Conservation (phyloP, 2,888 invertebrate genomes). For the Holacanthella duospinosa region DNA sequence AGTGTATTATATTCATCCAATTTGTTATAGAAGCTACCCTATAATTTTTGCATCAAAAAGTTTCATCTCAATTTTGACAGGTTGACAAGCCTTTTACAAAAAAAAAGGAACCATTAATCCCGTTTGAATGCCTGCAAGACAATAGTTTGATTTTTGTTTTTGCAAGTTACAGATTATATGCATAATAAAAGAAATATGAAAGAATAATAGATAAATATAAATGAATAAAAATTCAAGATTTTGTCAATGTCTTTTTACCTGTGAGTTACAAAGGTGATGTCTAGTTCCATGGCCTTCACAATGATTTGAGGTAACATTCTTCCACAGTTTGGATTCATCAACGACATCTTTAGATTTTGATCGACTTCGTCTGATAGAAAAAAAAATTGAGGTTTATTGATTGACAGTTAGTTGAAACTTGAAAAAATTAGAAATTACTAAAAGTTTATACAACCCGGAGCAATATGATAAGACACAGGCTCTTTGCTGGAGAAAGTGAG, state of each 20-base stretch:
- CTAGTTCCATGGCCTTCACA: conserved; percentile 65
- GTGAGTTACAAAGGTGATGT: conserved; percentile 69
- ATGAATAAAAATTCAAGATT: no score
- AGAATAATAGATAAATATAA: no score
- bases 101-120: background rate
- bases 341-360: conserved; percentile 23
- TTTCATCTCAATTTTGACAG: background rate
- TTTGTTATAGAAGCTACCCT: background rate
- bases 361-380: conserved; percentile 9
- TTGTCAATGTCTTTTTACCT: no score
- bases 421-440: no score
- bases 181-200: no score
- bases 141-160: no score
- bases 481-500: no score
- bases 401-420: no score
- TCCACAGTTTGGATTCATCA: conserved; percentile 26
- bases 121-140: background rate
- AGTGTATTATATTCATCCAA: background rate
- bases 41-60: background rate
- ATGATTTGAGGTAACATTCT: conserved; percentile 41
- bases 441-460: no score
- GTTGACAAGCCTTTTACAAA: background rate
- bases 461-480: no score
- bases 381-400: no score
- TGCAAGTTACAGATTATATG: no score